phyloP scores from a whole-genome alignment of 2,888 invertebrate species.

The Tetragonisca angustula region DNA sequence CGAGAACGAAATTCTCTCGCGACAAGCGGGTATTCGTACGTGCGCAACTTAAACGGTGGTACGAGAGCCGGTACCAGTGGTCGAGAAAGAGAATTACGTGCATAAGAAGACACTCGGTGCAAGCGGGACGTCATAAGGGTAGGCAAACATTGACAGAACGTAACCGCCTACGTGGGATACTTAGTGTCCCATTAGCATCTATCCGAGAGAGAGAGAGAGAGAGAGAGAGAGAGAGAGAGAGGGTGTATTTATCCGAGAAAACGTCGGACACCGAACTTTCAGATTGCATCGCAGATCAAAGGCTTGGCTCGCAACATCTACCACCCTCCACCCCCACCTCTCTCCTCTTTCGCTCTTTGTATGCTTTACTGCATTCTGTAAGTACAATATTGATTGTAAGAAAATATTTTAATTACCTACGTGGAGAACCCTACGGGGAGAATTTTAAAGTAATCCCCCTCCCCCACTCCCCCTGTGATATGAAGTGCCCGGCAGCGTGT shows the following conservation, averaged over 20 bases:
- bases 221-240: background rate
- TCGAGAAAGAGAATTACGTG: slow-evolving; percentile 52
- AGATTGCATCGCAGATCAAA: slow-evolving; percentile 59
- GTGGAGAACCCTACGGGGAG: background rate
- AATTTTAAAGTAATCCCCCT: slow-evolving; percentile 37
- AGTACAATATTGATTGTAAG: slow-evolving; percentile 50
- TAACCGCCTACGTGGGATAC: slow-evolving; percentile 71
- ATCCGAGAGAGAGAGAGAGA: slow-evolving; percentile 37
- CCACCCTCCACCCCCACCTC: background rate
- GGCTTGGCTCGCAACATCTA: slow-evolving; percentile 6
- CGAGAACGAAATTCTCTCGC: slow-evolving; percentile 18
- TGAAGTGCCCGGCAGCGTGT: background rate
- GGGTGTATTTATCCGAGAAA: slow-evolving; percentile 65
- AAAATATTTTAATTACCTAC: slow-evolving; percentile 57
- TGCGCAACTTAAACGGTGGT: slow-evolving; percentile 30
- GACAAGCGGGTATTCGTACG: slow-evolving; percentile 8
- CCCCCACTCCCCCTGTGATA: background rate
- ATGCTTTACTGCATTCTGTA: slow-evolving; percentile 28
- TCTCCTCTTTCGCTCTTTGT: background rate
- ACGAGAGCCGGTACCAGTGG: background rate
- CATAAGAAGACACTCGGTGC: slow-evolving; percentile 62
- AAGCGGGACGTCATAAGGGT: slow-evolving; percentile 68
- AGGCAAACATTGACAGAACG: slow-evolving; percentile 73
- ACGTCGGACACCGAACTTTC: slow-evolving; percentile 57
- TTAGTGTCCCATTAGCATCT: slow-evolving; percentile 70